phyloP scores from a whole-genome alignment of 2,888 invertebrate genomes.

The Sipha maydis region DNA sequence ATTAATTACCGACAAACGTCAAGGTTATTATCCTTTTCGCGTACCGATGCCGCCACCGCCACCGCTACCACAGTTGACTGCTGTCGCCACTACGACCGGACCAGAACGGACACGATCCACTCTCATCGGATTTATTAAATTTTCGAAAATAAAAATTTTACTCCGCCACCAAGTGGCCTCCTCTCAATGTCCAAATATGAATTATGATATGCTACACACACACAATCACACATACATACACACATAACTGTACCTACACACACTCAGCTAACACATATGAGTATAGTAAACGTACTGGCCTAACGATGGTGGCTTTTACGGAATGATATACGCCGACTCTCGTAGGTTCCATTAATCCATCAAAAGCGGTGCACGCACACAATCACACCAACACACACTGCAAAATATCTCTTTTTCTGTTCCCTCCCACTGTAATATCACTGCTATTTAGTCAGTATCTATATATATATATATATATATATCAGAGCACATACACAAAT shows the following conservation, averaged over 20 bases:
- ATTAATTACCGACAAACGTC: conserved; percentile 52
- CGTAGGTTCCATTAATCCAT: conserved; percentile 42
- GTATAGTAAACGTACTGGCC: background rate
- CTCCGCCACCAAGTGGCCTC: background rate
- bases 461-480: background rate
- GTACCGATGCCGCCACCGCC: background rate
- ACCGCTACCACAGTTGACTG: background rate
- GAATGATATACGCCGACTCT: conserved; percentile 24
- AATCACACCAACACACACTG: background rate
- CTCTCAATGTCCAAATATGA: conserved; percentile 28
- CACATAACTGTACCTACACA: background rate
- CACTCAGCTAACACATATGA: background rate
- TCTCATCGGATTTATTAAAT: conserved; percentile 44
- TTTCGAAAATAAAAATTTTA: conserved; percentile 12
- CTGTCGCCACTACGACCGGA: background rate
- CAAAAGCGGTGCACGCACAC: background rate
- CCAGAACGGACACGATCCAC: background rate
- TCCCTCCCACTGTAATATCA: background rate
- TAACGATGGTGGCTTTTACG: background rate
- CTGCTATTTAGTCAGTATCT: no score
- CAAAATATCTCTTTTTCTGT: conserved; percentile 13
- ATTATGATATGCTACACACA: background rate
- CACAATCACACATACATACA: background rate
- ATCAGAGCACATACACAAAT: background rate
- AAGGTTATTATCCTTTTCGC: background rate